Conservation (phyloP, 2,113 vertebrate species). For the Oplegnathus fasciatus region DNA sequence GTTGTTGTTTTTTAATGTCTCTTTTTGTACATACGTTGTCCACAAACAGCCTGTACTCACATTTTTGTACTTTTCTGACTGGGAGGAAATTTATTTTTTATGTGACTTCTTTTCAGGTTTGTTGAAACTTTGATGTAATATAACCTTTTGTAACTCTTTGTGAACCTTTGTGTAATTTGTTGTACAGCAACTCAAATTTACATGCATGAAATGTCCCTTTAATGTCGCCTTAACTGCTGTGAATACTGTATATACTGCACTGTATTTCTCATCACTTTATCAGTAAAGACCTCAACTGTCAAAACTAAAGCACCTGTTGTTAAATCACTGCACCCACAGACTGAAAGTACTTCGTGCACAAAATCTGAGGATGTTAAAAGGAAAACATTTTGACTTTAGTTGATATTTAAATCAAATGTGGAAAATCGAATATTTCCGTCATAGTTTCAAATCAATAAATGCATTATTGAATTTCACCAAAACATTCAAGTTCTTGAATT, state of each 20-base stretch:
- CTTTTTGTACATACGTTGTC: constrained; percentile 47
- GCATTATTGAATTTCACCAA: too few species aligned
- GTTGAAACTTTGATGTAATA: constrained; percentile 81
- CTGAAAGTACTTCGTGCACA: too few species aligned
- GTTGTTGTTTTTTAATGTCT: constrained; percentile 67
- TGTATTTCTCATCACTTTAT: constrained; percentile 76
- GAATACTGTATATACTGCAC: constrained; percentile 83
- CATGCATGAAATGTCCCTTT: constrained; percentile 83
- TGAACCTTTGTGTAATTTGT: constrained; percentile 78
- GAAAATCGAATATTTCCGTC: too few species aligned
- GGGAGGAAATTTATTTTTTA: constrained; percentile 82
- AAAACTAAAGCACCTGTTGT: not conserved
- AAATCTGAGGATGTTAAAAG: too few species aligned
- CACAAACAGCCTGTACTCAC: constrained; percentile 81
- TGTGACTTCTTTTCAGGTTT: constrained; percentile 79
- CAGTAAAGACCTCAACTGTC: constrained; percentile 85
- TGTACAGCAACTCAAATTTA: constrained; percentile 80
- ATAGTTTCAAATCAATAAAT: too few species aligned
- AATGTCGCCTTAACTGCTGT: constrained; percentile 79
- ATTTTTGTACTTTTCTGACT: constrained; percentile 84
- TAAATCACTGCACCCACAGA: too few species aligned
- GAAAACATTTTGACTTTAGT: too few species aligned
- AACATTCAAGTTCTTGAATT: too few species aligned
- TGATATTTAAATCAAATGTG: too few species aligned
- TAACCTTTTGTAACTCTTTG: constrained; percentile 84